Evolutionary conservation across 2,888 invertebrate genomes (phyloP).

Genomic region (Thymelicus lineola): DNA sequence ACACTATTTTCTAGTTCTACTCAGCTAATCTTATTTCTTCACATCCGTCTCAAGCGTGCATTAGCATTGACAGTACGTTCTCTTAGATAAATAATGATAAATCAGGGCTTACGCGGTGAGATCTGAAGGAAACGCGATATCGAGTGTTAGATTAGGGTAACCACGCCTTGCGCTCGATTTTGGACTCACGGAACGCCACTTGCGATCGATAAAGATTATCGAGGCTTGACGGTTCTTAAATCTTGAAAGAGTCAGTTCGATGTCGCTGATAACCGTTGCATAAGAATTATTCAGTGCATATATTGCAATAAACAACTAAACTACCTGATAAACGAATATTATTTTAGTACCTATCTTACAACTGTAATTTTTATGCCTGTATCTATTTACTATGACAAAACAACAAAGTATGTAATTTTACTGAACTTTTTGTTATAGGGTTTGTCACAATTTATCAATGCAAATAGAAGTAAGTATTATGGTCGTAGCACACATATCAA

Average conservation of each 20-base stretch:
- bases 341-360: no score
- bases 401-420: no score
- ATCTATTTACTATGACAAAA: no score
- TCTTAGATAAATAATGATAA: conserved; percentile 65
- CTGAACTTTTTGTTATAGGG: no score
- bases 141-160: conserved; percentile 43
- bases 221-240: conserved; percentile 27
- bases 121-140: conserved; percentile 53
- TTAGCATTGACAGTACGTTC: conserved; percentile 60
- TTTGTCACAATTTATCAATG: no score
- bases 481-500: no score
- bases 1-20: conserved; percentile 15
- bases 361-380: no score
- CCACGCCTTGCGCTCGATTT: conserved; percentile 42
- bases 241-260: conserved; percentile 7
- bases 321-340: no score
- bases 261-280: conserved; percentile 14
- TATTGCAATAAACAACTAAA: neutral
- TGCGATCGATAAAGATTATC: conserved; percentile 23
- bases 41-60: conserved; percentile 51
- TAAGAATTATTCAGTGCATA: conserved; percentile 1
- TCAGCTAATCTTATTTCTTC: conserved; percentile 48
- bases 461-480: no score
- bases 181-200: conserved; percentile 21
- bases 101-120: conserved; percentile 68